A percentile compares a stretch with the other conserved stretches of the same genome.
phyloP scores from a whole-genome alignment of 2,888 invertebrate genomes.

The Hirtodrosophila histrioides region DNA sequence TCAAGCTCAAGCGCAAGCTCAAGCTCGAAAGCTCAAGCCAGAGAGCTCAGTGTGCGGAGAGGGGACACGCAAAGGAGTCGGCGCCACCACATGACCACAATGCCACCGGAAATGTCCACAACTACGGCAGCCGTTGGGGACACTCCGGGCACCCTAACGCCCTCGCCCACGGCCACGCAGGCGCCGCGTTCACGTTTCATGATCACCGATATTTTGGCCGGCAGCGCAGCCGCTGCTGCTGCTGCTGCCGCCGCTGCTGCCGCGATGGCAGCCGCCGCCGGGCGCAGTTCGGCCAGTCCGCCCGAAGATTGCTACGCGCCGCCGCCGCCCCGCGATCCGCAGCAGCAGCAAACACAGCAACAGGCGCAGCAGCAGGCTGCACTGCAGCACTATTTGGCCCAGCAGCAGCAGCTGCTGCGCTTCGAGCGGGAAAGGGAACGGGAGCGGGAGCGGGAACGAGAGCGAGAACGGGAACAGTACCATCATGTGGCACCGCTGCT shows the following conservation, averaged over 20 bases:
- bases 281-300: slow-evolving; percentile 58
- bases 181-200: slow-evolving; percentile 92
- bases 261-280: slow-evolving; percentile 59
- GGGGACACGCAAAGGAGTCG: slow-evolving; percentile 28
- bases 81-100: slow-evolving; percentile 80
- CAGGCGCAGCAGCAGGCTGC: slow-evolving; percentile 74
- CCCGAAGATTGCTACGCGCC: slow-evolving; percentile 56
- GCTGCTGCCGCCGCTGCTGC: slow-evolving; percentile 71
- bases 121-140: slow-evolving; percentile 76
- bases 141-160: slow-evolving; percentile 65
- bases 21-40: no score
- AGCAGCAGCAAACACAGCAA: slow-evolving; percentile 62
- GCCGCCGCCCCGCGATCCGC: slow-evolving; percentile 51
- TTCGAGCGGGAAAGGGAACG: slow-evolving; percentile 71
- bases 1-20: no score
- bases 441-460: slow-evolving; percentile 55
- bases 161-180: slow-evolving; percentile 66
- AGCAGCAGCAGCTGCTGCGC: slow-evolving; percentile 77
- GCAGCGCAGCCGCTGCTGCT: slow-evolving; percentile 85
- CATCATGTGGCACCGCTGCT: slow-evolving; percentile 61
- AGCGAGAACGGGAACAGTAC: slow-evolving; percentile 53
- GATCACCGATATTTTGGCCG: slow-evolving; percentile 94
- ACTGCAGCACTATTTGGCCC: slow-evolving; percentile 78
- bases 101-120: slow-evolving; percentile 83
- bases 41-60: slow-evolving; percentile 8